These are phyloP conservation scores for Acanthacorydalis orientalis DNA, from an alignment of 2,888 invertebrate genomes.

Conservation along the genomic window DNA sequence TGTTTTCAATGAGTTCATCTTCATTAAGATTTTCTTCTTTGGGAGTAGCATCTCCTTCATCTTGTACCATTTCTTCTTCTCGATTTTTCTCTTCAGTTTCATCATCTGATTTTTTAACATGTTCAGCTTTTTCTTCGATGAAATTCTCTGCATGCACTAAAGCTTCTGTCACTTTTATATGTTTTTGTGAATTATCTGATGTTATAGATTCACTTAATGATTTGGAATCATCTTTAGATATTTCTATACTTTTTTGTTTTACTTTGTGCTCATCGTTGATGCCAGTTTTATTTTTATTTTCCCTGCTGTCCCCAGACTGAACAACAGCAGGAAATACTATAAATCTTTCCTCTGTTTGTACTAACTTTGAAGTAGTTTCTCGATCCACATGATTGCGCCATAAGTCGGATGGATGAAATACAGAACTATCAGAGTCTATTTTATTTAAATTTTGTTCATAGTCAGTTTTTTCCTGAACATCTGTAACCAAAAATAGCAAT, in stretches of 20 bases:
- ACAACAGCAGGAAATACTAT: neutral
- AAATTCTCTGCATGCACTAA: constrained; percentile 34
- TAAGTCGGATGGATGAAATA: neutral
- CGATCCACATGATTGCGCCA: too few species aligned
- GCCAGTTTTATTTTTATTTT: neutral
- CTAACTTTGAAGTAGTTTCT: constrained; percentile 2
- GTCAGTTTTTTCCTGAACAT: too few species aligned
- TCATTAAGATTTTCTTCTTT: constrained; percentile 2
- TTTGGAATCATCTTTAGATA: neutral
- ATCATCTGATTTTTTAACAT: constrained; percentile 8
- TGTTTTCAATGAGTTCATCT: neutral
- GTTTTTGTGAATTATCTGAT: constrained; percentile 2
- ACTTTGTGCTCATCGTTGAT: neutral
- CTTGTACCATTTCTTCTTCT: constrained; percentile 2
- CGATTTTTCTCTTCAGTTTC: constrained; percentile 5
- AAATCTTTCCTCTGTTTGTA: constrained; percentile 4
- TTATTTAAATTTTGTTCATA: too few species aligned
- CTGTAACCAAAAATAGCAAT: too few species aligned
- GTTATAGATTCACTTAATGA: constrained; percentile 2
- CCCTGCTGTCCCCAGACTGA: neutral
- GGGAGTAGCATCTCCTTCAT: neutral
- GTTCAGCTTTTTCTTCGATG: constrained; percentile 15
- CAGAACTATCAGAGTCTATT: neutral
- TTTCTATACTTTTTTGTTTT: neutral
- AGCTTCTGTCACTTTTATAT: constrained; percentile 28